Evolutionary conservation across 2,888 invertebrate genomes (phyloP), one percentile per base, ranked within the genome.

Genomic region (Bellardia bayeri): DNA sequence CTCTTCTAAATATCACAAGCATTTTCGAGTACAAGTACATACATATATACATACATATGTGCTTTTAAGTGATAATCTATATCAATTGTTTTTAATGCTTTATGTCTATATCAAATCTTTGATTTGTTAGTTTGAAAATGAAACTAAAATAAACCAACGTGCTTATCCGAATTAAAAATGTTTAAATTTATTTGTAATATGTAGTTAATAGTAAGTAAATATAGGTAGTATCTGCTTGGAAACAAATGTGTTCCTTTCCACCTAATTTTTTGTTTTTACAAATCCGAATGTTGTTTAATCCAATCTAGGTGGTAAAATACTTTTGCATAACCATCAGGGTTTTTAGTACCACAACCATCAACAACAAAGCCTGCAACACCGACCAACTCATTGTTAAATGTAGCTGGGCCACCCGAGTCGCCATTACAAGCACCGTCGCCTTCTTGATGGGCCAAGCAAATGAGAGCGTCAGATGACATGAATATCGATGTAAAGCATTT

Each of bases 381-480:
- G 30, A 91, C 90, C 56, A 91, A 78, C 84, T 90, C 89, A 9
- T 89, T 89, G 3, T 90, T 89, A 13, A 90, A 91, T 5, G 89
- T 85, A 42, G 91, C 91, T 72, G 91, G 91, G 54, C 91, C 91
- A 68, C 91, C 91, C 30, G 91, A 91, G 63, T 91, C 91, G 23
- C 91, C 91, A 84, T 90, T 90, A 86, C 92, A 92, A 45, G 91
- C 92, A 14, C 92, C 92, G 86, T 92, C 90, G 63, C 85, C 88
- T 3, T 33, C 14, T 2, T 69, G 54, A 74, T 92, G 91, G 8
- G 89, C 90, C 86, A 92, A 84, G 11, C 92, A 92, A 5, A 92
- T 78, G 63, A 91, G 75, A 11, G 78, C 85, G 6, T 89, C 88
- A 13, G 58, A 88, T 51, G 61, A 81, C 72, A 89, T 85, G 2